Evolutionary conservation across 2,113 vertebrate species (phyloP), one percentile per base, ranked within the genome.

Genomic region (Phalacrocorax brasilianus): DNA sequence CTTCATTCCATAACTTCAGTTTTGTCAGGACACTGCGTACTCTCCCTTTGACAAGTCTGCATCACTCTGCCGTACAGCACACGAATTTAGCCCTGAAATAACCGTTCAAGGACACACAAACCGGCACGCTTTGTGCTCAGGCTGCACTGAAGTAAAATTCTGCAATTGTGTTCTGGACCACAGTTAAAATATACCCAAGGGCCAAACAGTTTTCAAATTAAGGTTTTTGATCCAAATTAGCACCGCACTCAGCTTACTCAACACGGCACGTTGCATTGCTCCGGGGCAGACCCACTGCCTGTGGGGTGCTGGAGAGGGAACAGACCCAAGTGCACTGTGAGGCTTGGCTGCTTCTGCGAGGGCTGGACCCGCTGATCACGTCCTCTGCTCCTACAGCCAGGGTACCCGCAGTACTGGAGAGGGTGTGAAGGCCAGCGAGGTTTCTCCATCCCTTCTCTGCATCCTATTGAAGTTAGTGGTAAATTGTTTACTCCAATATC

Each of bases 221-320:
- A 33, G 30, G 21, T 5, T 8, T 52, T 75, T 26, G 35, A 49
- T 44, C 35, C 44, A 19, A n/a, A 45, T 4, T 1, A 44, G 55
- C 42, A 18, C 35, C 4, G 11, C 1, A 5, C 35, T 6, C 23
- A 21, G 40, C 23, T 35, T 74, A 28, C 13, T 11, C 10, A 19
- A 2, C 5, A 3, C 0, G 8, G 59, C 23, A 50, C 2, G 6
- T 0, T 2, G 2, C 35, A 7, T 0, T 0, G 5, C 16, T 14
- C 56, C 38, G 42, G 56, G 82, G 21, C 35, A 47, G 49, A 1
- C 5, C 20, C 1, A 0, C 52, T 5, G 82, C 38, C 11, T 12
- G 42, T 0, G 28, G 19, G 44, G 22, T 1, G 8, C 0, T 40
- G 33, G 12, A 8, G 49, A 38, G 8, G 13, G 45, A 68, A 6